Evolutionary conservation across 2,888 invertebrate species (phyloP).

Genomic region (Tanytarsus gracilentus): DNA sequence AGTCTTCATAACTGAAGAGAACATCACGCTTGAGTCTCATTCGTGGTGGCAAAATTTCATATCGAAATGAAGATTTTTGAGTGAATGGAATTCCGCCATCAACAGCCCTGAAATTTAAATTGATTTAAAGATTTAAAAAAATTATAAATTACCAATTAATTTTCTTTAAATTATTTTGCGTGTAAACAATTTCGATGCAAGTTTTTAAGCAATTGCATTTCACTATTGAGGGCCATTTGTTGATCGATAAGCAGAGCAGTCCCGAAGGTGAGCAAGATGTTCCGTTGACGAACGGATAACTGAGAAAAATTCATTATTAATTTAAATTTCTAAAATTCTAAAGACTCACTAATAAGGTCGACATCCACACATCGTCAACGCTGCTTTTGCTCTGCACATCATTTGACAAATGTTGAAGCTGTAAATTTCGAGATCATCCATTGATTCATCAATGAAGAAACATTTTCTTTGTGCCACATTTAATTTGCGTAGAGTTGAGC

Average conservation of each 20-base stretch:
- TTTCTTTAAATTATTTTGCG: conserved; percentile 18
- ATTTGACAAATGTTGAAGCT: conserved; percentile 44
- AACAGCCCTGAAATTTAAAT: conserved; percentile 30
- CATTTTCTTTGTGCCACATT: conserved; percentile 45
- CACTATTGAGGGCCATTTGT: background rate
- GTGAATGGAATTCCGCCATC: conserved; percentile 30
- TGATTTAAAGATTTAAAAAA: background rate
- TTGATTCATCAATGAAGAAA: conserved; percentile 47
- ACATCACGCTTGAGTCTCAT: conserved; percentile 49
- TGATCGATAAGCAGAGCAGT: background rate
- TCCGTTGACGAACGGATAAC: conserved; percentile 34
- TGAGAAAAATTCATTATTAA: background rate
- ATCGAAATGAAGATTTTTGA: conserved; percentile 45
- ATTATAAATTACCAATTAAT: conserved; percentile 15
- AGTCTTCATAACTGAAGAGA: conserved; percentile 50
- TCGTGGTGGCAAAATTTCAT: conserved; percentile 47
- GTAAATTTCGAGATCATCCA: conserved; percentile 42
- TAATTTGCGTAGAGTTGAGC: conserved; percentile 38
- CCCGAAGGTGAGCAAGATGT: conserved; percentile 4
- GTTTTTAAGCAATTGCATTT: conserved; percentile 20
- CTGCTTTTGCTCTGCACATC: conserved; percentile 46
- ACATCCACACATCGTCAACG: conserved; percentile 48
- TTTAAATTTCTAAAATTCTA: background rate
- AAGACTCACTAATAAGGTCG: conserved; percentile 48
- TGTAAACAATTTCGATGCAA: conserved; percentile 24